A percentile compares a stretch with the other conserved stretches of the same genome.
These are phyloP conservation scores for Sitta europaea DNA, from an alignment of 2,113 vertebrate species.

Conservation along the genomic window DNA sequence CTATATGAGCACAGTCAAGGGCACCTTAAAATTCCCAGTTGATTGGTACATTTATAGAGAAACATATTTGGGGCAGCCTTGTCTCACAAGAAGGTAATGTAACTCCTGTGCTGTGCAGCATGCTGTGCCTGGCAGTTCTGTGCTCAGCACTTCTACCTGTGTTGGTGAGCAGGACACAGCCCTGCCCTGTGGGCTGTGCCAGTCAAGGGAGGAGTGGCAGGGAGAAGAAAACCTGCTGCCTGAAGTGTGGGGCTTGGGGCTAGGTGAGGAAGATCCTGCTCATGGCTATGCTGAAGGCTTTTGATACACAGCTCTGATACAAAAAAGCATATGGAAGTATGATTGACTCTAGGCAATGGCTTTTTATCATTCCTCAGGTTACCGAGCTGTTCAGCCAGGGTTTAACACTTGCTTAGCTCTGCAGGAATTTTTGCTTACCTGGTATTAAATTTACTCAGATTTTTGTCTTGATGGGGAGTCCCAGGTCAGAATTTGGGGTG, in stretches of 20 bases:
- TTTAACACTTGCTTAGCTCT: background rate
- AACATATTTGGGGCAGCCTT: background rate
- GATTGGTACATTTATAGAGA: background rate
- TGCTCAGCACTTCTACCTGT: background rate
- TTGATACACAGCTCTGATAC: background rate
- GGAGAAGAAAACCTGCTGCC: background rate
- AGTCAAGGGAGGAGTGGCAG: background rate
- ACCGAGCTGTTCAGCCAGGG: background rate
- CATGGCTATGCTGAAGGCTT: background rate
- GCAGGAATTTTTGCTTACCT: background rate
- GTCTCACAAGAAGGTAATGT: background rate
- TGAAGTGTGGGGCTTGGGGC: background rate
- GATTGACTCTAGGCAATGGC: background rate
- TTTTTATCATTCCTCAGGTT: background rate
- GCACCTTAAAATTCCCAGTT: background rate
- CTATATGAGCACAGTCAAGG: background rate
- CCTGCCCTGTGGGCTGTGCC: background rate
- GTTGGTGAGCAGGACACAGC: background rate
- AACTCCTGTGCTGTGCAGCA: accelerated
- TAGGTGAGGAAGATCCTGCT: background rate
- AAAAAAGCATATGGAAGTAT: background rate
- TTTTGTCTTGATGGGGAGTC: background rate
- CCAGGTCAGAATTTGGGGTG: background rate
- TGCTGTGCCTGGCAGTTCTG: background rate
- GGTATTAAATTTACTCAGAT: background rate